Evolutionary conservation across 2,888 invertebrate species (phyloP).

Genomic region (Drosophila mulleri): DNA sequence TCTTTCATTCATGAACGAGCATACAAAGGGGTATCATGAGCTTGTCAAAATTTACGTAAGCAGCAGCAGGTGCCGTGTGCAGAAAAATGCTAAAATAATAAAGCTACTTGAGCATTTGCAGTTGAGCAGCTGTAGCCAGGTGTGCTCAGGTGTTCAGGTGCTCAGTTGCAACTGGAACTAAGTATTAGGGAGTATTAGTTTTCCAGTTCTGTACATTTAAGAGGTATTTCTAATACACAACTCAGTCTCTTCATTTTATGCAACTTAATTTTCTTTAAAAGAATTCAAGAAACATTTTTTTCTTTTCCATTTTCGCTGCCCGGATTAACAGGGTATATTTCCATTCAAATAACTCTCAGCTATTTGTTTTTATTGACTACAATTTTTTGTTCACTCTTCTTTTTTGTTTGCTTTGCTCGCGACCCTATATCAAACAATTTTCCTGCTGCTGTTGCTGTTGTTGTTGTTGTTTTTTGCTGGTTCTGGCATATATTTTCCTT

Average conservation of each 20-base stretch:
- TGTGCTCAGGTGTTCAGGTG: background rate
- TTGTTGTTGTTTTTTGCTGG: background rate
- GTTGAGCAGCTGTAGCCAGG: background rate
- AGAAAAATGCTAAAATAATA: background rate
- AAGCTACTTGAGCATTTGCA: background rate
- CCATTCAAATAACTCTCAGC: conserved; percentile 11
- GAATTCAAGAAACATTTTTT: background rate
- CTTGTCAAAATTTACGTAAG: background rate
- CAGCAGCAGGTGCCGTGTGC: background rate
- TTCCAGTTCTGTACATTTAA: background rate
- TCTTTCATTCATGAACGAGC: background rate
- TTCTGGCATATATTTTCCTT: conserved; percentile 16
- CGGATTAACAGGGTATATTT: conserved; percentile 3
- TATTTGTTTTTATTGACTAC: conserved; percentile 41
- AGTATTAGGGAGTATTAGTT: background rate
- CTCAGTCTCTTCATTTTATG: background rate
- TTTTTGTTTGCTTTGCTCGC: conserved; percentile 41
- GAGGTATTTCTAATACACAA: background rate
- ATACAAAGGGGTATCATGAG: background rate
- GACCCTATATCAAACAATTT: conserved; percentile 35
- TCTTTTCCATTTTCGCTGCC: background rate
- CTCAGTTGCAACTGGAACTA: background rate
- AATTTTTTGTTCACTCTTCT: background rate
- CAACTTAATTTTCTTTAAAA: background rate
- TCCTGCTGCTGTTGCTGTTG: conserved; percentile 4